A percentile compares a stretch with the other conserved stretches of the same genome.
phyloP scores from a whole-genome alignment of 2,113 vertebrate genomes.

The Protobothrops mucrosquamatus region DNA sequence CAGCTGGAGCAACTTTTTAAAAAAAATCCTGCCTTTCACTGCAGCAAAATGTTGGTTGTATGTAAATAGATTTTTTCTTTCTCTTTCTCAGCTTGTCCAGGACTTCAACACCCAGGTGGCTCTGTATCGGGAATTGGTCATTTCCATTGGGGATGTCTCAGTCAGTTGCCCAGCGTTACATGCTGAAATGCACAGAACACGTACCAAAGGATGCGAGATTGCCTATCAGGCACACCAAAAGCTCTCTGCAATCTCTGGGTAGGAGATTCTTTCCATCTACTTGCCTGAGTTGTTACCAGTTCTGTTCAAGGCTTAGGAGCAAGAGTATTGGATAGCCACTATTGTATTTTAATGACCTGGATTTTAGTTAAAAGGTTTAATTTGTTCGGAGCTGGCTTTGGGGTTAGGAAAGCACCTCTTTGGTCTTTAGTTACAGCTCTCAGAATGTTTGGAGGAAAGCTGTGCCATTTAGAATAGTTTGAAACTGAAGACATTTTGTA shows the following conservation, averaged over 20 bases:
- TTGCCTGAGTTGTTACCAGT: neutral
- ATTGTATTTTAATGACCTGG: neutral
- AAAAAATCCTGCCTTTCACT: neutral
- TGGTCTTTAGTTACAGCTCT: neutral
- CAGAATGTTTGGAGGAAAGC: neutral
- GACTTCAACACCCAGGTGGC: constrained; percentile 98
- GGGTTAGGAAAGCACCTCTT: neutral
- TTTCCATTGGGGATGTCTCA: constrained; percentile 93
- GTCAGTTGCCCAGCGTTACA: constrained; percentile 85
- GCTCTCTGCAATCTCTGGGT: constrained; percentile 94
- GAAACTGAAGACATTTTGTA: neutral
- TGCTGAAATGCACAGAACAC: constrained; percentile 88
- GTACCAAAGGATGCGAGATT: constrained; percentile 92
- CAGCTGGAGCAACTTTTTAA: neutral
- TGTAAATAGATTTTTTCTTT: constrained; percentile 35
- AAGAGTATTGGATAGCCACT: neutral
- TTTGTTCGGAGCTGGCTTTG: neutral
- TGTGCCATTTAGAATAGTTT: neutral
- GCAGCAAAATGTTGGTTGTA: constrained; percentile 27
- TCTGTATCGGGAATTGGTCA: constrained; percentile 93
- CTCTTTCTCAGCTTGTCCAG: constrained; percentile 88
- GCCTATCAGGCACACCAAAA: constrained; percentile 91
- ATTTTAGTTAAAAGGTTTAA: neutral
- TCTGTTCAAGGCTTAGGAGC: neutral
- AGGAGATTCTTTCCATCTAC: constrained; percentile 60